Conservation (phyloP, 2,888 invertebrate species). For the Xanthorhoe designata region DNA sequence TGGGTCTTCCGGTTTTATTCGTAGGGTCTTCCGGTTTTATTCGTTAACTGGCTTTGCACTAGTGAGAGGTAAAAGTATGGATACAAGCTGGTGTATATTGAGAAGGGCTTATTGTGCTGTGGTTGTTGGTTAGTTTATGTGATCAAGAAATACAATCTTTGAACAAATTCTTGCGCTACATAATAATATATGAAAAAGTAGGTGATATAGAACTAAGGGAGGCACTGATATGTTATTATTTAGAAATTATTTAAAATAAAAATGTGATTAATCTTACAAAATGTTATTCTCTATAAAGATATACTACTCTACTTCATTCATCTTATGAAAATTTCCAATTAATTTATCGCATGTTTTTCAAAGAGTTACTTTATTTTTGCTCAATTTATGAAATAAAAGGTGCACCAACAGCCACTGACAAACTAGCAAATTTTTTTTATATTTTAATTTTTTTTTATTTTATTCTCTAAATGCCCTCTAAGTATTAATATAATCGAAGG, state of each 20-base stretch:
- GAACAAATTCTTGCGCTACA: background rate
- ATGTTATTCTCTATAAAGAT: background rate
- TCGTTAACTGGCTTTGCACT: background rate
- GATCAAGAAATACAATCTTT: background rate
- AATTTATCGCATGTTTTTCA: background rate
- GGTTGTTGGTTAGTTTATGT: conserved; percentile 21
- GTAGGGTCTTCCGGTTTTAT: no score
- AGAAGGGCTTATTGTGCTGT: conserved; percentile 14
- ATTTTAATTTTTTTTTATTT: conserved; percentile 34
- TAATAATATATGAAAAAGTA: background rate
- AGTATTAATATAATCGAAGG: conserved; percentile 39
- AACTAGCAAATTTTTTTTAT: conserved; percentile 30
- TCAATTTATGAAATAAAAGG: conserved; percentile 23
- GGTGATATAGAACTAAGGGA: background rate
- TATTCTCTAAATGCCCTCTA: conserved; percentile 30
- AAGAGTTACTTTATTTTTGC: conserved; percentile 24
- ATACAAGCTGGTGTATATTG: conserved; percentile 5
- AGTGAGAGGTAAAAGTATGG: background rate
- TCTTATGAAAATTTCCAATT: background rate
- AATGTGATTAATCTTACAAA: background rate
- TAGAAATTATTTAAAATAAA: background rate
- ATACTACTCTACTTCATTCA: background rate
- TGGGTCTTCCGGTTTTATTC: no score
- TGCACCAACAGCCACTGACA: conserved; percentile 33
- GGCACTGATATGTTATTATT: background rate